Conservation (phyloP, 2,797 vertebrate species). For the Coregonus ussuriensis region DNA sequence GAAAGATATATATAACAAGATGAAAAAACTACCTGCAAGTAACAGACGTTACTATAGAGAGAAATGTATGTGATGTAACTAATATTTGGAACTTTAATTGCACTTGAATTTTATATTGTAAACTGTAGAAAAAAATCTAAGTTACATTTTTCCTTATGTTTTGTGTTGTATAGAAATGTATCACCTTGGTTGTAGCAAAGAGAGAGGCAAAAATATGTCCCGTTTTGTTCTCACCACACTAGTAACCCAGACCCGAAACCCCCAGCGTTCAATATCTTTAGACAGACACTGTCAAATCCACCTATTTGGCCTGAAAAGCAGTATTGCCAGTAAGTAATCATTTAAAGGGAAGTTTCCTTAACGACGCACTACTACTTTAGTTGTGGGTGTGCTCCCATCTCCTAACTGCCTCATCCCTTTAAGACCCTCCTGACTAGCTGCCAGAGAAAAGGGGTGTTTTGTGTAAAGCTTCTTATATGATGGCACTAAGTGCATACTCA, state of each 20-base stretch:
- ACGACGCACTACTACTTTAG: slow-evolving; percentile 15
- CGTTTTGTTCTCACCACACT: slow-evolving; percentile 36
- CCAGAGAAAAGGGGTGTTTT: slow-evolving; percentile 58
- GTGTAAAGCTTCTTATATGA: slow-evolving; percentile 60
- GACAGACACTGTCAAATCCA: not conserved
- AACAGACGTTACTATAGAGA: slow-evolving; percentile 79
- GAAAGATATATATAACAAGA: slow-evolving; percentile 51
- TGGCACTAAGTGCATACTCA: slow-evolving; percentile 51
- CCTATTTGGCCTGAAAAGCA: not conserved
- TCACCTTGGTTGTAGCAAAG: slow-evolving; percentile 49
- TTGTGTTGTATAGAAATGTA: slow-evolving; percentile 73
- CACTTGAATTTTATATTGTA: slow-evolving; percentile 85
- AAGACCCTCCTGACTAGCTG: slow-evolving; percentile 36
- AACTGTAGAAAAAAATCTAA: slow-evolving; percentile 66
- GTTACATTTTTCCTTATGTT: slow-evolving; percentile 60
- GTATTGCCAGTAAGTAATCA: not conserved
- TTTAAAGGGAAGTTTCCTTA: not conserved
- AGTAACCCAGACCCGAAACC: slow-evolving; percentile 15
- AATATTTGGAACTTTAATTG: slow-evolving; percentile 86
- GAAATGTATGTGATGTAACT: slow-evolving; percentile 82
- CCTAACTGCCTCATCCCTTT: slow-evolving; percentile 29
- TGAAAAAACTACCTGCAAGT: slow-evolving; percentile 83
- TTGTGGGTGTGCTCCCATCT: slow-evolving; percentile 21
- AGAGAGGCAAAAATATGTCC: slow-evolving; percentile 36
- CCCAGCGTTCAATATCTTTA: not conserved